These are phyloP conservation scores for Plagiodera versicolora DNA, from an alignment of 2,888 invertebrate species.

Conservation along the genomic window DNA sequence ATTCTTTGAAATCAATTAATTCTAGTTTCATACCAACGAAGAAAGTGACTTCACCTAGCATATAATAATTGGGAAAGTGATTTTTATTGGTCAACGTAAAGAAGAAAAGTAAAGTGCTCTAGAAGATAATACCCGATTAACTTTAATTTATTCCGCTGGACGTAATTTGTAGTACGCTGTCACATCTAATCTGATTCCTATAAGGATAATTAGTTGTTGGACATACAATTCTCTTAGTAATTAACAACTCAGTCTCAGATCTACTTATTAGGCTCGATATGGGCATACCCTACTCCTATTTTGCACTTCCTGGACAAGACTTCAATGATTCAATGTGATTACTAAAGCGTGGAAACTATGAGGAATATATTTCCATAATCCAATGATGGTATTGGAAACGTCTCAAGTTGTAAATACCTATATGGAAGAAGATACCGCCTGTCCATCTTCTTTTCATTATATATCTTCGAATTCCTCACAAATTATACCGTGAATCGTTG, in stretches of 20 bases:
- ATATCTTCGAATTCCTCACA: too few relatives aligned
- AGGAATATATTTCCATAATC: not conserved
- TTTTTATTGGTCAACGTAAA: constrained; percentile 35
- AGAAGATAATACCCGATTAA: constrained; percentile 23
- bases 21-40: constrained; percentile 23
- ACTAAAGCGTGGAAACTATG: constrained; percentile 4
- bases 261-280: constrained; percentile 27
- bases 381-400: not conserved
- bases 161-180: constrained; percentile 25
- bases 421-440: not conserved
- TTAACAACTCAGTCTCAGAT: constrained; percentile 24
- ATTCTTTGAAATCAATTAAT: constrained; percentile 6
- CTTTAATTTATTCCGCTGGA: constrained; percentile 25
- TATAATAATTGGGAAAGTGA: constrained; percentile 40
- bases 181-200: constrained; percentile 20
- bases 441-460: too few relatives aligned
- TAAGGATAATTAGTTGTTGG: constrained; percentile 29
- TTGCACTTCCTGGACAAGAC: constrained; percentile 20
- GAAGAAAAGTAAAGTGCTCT: constrained; percentile 25
- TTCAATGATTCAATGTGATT: constrained; percentile 7
- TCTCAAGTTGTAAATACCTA: not conserved
- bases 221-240: constrained; percentile 19
- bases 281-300: constrained; percentile 23
- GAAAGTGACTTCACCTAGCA: constrained; percentile 37
- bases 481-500: too few relatives aligned